phyloP scores from a whole-genome alignment of 2,888 invertebrate genomes.

The Melangyna quadrimaculata region DNA sequence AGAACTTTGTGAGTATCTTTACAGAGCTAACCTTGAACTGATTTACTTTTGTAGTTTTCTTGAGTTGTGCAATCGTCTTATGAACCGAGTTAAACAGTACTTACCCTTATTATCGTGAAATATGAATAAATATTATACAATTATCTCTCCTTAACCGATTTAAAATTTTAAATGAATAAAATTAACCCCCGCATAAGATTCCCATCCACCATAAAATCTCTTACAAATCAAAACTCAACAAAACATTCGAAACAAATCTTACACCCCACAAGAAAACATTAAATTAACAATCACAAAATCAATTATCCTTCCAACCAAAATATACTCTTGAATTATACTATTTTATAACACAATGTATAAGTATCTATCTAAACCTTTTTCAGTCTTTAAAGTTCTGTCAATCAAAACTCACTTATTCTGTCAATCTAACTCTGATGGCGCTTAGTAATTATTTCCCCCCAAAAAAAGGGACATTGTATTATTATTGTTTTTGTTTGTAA shows the following conservation, averaged over 20 bases:
- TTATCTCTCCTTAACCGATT: too few relatives aligned
- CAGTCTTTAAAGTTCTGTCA: constrained; percentile 34
- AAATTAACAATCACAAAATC: constrained; percentile 17
- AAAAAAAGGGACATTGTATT: constrained; percentile 16
- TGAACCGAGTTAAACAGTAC: too few relatives aligned
- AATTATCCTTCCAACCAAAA: not conserved
- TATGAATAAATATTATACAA: too few relatives aligned
- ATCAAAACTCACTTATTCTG: constrained; percentile 56
- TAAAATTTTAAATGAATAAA: too few relatives aligned
- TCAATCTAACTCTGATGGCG: constrained; percentile 37
- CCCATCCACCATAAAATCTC: too few relatives aligned
- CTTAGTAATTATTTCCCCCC: constrained; percentile 51
- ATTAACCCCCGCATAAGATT: too few relatives aligned
- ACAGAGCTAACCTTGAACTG: too few relatives aligned
- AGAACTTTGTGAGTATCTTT: too few relatives aligned
- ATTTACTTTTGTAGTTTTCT: too few relatives aligned
- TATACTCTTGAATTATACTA: not conserved
- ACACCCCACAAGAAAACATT: not conserved
- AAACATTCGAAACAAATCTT: not conserved
- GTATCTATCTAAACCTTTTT: not conserved
- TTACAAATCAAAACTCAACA: not conserved
- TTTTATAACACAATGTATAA: not conserved
- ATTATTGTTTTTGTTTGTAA: constrained; percentile 11
- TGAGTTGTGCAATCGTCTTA: too few relatives aligned
- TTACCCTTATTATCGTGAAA: too few relatives aligned